phyloP scores from a whole-genome alignment of 2,113 vertebrate species.

The Apus apus region DNA sequence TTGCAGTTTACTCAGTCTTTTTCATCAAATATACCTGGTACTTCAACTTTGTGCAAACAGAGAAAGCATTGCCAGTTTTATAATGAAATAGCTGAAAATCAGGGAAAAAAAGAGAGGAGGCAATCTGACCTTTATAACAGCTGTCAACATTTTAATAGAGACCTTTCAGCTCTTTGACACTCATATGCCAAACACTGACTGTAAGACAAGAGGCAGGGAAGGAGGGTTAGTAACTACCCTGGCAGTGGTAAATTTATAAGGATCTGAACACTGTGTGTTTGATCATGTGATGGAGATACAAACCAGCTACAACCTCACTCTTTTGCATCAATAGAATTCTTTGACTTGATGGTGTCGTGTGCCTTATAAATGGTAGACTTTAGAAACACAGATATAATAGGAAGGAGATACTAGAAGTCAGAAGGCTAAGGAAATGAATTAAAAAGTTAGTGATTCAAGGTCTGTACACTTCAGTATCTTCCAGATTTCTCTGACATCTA shows the following conservation, averaged over 20 bases:
- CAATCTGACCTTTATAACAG: not conserved
- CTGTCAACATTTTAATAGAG: not conserved
- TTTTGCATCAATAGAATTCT: not conserved
- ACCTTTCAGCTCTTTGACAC: not conserved
- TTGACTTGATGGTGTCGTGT: not conserved
- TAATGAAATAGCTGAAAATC: not conserved
- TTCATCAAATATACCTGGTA: not conserved
- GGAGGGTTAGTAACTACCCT: not conserved
- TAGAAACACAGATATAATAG: not conserved
- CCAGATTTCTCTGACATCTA: not conserved
- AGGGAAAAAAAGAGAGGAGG: not conserved
- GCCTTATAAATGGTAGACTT: not conserved
- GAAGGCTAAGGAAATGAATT: not conserved
- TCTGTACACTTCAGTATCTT: not conserved
- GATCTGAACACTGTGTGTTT: not conserved
- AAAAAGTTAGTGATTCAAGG: not conserved
- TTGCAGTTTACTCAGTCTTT: not conserved
- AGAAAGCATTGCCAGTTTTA: not conserved
- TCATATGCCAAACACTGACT: not conserved
- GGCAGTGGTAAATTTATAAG: not conserved
- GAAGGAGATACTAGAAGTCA: not conserved
- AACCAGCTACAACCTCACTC: not conserved
- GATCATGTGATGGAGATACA: not conserved
- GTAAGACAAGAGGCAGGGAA: not conserved
- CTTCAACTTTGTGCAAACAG: not conserved